Conservation (phyloP, 2,113 vertebrate genomes). For the Odocoileus virginianus region DNA sequence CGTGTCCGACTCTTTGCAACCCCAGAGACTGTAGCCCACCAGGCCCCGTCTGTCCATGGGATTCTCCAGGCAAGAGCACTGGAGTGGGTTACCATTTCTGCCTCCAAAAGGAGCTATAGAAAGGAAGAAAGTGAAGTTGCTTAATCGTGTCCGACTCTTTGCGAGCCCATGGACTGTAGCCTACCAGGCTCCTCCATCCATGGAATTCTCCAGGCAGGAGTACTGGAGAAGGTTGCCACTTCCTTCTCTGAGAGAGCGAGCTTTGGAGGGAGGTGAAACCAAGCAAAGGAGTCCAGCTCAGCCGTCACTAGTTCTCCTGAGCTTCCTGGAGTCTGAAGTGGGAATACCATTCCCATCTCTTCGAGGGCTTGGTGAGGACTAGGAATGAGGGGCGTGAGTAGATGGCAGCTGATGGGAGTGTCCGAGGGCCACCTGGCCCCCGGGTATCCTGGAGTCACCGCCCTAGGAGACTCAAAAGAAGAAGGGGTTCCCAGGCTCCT, state of each 20-base stretch:
- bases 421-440: neutral
- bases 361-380: neutral
- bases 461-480: too few species aligned
- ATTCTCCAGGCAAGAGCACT: neutral
- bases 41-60: neutral
- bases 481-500: neutral
- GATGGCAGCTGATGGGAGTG: too few species aligned
- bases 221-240: neutral
- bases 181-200: neutral
- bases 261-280: neutral
- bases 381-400: neutral
- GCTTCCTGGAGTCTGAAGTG: neutral
- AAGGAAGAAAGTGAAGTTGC: neutral
- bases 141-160: neutral
- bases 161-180: neutral
- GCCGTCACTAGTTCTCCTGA: neutral
- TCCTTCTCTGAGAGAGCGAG: neutral
- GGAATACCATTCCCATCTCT: accelerated
- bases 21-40: neutral
- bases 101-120: neutral
- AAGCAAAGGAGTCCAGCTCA: neutral
- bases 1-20: neutral
- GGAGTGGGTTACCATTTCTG: neutral
- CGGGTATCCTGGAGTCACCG: neutral
- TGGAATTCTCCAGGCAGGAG: neutral